These are phyloP conservation scores for Drosophila biarmipes DNA, from an alignment of 1,140 invertebrate genomes.

Conservation along the genomic window DNA sequence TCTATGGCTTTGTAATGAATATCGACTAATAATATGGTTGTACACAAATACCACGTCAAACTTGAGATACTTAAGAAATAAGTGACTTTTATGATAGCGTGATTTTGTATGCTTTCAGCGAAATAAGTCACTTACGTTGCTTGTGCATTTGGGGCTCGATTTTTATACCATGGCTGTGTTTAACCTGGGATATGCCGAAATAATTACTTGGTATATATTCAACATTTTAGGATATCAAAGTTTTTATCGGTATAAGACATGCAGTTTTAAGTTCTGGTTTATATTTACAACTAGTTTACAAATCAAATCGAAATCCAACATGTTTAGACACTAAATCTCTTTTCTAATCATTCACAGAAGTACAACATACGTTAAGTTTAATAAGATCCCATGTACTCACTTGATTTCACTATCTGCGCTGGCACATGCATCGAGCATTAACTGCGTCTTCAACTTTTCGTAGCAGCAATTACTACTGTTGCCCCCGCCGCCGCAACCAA, in stretches of 20 bases:
- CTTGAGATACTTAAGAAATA: neutral
- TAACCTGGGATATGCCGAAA: constrained; percentile 31
- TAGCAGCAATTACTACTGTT: constrained; percentile 71
- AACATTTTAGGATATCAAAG: neutral
- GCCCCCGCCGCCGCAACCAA: constrained; percentile 43
- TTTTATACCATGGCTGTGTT: constrained; percentile 56
- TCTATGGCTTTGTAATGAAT: constrained; percentile 1
- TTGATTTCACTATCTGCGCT: constrained; percentile 67
- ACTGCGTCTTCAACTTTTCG: constrained; percentile 76
- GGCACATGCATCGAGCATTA: constrained; percentile 85
- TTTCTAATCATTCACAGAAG: neutral
- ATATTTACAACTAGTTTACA: neutral
- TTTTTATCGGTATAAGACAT: neutral
- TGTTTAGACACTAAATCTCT: neutral
- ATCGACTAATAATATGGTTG: constrained; percentile 5
- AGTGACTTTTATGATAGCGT: neutral
- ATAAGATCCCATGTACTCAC: constrained; percentile 43
- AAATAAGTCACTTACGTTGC: constrained; percentile 20
- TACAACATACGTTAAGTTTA: neutral
- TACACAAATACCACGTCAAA: constrained; percentile 3
- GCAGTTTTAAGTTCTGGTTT: neutral
- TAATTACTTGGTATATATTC: constrained; percentile 7
- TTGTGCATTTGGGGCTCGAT: constrained; percentile 43
- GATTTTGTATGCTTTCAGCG: neutral
- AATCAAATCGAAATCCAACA: neutral